Percentiles rank a stretch among this genome's conserved stretches.
Evolutionary conservation across 2,888 invertebrate species (phyloP).

Genomic region (Blomia tropicalis): DNA sequence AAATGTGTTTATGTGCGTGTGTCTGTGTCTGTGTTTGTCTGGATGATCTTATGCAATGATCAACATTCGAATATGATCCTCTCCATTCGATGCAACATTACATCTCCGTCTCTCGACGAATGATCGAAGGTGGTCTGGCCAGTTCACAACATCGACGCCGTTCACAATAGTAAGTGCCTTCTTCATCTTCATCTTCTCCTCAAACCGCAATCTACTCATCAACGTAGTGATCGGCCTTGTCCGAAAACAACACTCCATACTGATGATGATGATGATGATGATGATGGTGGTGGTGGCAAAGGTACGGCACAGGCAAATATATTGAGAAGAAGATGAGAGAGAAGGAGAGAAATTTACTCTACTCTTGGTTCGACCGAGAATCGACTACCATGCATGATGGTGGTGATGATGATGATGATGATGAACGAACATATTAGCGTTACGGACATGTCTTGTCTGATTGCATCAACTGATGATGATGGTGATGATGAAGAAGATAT

Average conservation of each 20-base stretch:
- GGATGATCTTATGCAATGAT: too few species aligned
- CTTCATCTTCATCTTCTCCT: background rate
- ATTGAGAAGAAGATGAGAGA: too few species aligned
- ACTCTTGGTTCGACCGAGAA: too few species aligned
- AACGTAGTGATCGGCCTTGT: background rate
- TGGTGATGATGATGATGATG: background rate
- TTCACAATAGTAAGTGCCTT: background rate
- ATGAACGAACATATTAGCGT: too few species aligned
- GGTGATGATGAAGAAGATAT: background rate
- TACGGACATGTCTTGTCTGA: too few species aligned
- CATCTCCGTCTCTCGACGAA: background rate
- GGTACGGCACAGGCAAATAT: too few species aligned
- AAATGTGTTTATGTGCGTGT: background rate
- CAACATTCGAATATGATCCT: background rate
- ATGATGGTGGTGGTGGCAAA: too few species aligned
- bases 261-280: background rate
- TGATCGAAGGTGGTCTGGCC: background rate
- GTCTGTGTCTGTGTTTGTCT: background rate
- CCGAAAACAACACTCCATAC: background rate
- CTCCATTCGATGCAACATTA: too few species aligned
- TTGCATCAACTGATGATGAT: background rate
- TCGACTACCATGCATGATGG: too few species aligned
- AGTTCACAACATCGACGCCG: background rate
- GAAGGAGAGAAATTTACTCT: too few species aligned
- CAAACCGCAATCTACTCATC: too few species aligned